A percentile compares a stretch with the other conserved stretches of the same genome.
Evolutionary conservation across 2,113 vertebrate species (phyloP).

Genomic region (western clawed frog (Xenopus tropicalis)): UCB_Xtro_10.0 CM004447.2:11000501-11001000

Average conservation of each 20-base stretch:
- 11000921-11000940: too few species aligned
- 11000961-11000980: too few species aligned
- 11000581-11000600: not conserved
- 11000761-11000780: not conserved
- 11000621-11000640: not conserved
- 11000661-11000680: not conserved
- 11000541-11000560: constrained; percentile 6
- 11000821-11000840: not conserved
- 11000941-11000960: too few species aligned
- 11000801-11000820: not conserved
- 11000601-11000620: not conserved
- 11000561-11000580: constrained; percentile 6
- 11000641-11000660: constrained; percentile 1
- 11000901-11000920: too few species aligned
- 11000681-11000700: not conserved
- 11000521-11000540: not conserved
- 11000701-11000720: not conserved
- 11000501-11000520: not conserved
- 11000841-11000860: not conserved
- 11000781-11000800: not conserved
- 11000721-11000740: not conserved
- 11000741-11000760: not conserved
- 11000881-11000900: not conserved
- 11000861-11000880: not conserved
- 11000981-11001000: too few species aligned